Evolutionary conservation across 2,113 vertebrate species (phyloP), one percentile per base, ranked within the genome.

Genomic region (Sphaerodactylus townsendi): DNA sequence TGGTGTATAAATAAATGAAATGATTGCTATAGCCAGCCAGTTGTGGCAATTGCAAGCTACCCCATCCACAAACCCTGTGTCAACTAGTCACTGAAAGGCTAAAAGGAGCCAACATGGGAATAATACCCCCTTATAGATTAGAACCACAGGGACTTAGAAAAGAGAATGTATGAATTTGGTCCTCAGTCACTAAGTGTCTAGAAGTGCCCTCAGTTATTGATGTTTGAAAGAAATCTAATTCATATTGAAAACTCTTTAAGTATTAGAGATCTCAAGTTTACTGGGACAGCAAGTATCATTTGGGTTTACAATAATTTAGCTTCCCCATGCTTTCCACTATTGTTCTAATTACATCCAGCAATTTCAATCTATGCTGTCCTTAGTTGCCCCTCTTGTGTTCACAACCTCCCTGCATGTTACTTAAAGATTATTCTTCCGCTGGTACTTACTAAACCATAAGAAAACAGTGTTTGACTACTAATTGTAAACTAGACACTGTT

Each of bases 361-460:
- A 9, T 88, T 89, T 77, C 14, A 82, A 76, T 79, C 17, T 23
- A 59, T 78, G 59, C 70, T 82, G 41, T 53, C 17, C 41, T 85
- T 46, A 23, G 37, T 84, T 78, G 89, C 33, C 75, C 35, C 48
- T 44, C 56, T 44, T 10, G 28, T 78, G 33, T 48, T 0, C 7
- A 13, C 39, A 19, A 21, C 28, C 33, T 44, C 59, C 10, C 64
- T 70, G 59, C 59, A 81, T 50, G 21, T 33, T 66, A n/a, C 13
- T 15, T 69, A 44, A 72, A 83, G 28, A 37, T 85, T 84, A 76
- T 70, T 56, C 14, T 0, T 0, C 85, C 75, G 76, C 71, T 77
- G 89, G 85, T 37, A 82, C 84, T 44, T 91, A 68, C 84, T 77
- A 84, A 79, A 75, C 88, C 81, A 69, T 86, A 87, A 87, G 88